Evolutionary conservation across 2,113 vertebrate species (phyloP), one percentile per base, ranked within the genome.

Genomic region (Pandion haliaetus): DNA sequence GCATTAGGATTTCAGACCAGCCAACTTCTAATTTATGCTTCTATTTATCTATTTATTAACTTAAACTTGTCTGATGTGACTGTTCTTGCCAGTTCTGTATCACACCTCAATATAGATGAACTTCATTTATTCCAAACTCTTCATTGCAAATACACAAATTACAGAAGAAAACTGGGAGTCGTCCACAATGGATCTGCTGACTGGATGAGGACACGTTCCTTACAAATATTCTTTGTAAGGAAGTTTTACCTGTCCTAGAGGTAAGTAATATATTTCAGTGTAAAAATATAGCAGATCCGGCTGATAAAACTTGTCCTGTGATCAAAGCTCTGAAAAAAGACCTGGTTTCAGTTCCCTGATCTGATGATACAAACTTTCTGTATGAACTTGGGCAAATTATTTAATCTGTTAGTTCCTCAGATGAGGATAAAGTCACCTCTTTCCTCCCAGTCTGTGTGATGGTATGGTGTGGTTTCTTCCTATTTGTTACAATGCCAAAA

Each of bases 31-130:
- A 80, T 69, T 73, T 59, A 49, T 82, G 18, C 47, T 79, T 82
- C 81, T 94, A 45, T 82, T 91, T 86, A 82, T 65, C 90, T 88
- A 49, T 86, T 78, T 93, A 66, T 85, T 93, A 94, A 82, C 54
- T 61, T 89, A 87, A 61, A n/a, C 40, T 70, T 50, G 61, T 50
- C 73, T 95, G 40, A 50, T 69, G 50, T 7, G 61, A 47, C 49
- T 42, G 14, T 34, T 93, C 54, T 82, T 87, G 31, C 40, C 67
- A 67, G 81, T 45, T 21, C 24, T 86, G 76, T 49, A 82, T 72
- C 52, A 57, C 29, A 76, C 77, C 70, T 82, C 78, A 59, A 8
- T 38, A 54, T 38, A 81, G 36, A 69, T 61, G 29, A 91, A 92
- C 52, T 84, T 59, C 31, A 45, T 79, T 88, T 92, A 50, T 58